phyloP scores from a whole-genome alignment of 2,797 vertebrate genomes.

The Acropternis orthonyx region DNA sequence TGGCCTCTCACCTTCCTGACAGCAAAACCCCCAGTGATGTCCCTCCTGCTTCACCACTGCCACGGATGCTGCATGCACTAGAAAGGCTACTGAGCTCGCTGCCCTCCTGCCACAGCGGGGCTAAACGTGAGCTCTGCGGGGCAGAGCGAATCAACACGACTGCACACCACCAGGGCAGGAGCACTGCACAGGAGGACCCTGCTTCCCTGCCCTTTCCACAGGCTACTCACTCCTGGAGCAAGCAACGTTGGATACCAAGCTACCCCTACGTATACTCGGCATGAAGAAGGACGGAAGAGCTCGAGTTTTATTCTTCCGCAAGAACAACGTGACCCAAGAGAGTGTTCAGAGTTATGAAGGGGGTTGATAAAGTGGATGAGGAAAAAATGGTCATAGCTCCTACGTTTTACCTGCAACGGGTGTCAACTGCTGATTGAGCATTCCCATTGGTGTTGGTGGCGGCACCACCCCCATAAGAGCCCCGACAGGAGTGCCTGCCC shows the following conservation, averaged over 20 bases:
- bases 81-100: background rate
- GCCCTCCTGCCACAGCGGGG: background rate
- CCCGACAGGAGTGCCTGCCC: constrained; percentile 97
- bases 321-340: constrained; percentile 72
- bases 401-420: constrained; percentile 96
- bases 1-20: background rate
- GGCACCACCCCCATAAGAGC: constrained; percentile 96
- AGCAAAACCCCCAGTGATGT: background rate
- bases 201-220: background rate
- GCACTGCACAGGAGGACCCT: background rate
- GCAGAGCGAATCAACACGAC: background rate
- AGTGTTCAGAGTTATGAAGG: constrained; percentile 75
- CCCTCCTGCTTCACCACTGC: background rate
- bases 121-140: background rate
- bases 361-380: constrained; percentile 81
- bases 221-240: constrained; percentile 1
- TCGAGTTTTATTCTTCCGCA: constrained; percentile 66
- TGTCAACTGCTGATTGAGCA: constrained; percentile 97
- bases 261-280: background rate
- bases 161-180: constrained; percentile 36
- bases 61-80: background rate
- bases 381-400: constrained; percentile 81
- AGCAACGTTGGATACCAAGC: constrained; percentile 11
- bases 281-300: constrained; percentile 71
- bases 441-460: constrained; percentile 95